A percentile compares a stretch with the other conserved stretches of the same genome.
Evolutionary conservation across 2,113 vertebrate species (phyloP).

Genomic region (Typhlomys cinereus): DNA sequence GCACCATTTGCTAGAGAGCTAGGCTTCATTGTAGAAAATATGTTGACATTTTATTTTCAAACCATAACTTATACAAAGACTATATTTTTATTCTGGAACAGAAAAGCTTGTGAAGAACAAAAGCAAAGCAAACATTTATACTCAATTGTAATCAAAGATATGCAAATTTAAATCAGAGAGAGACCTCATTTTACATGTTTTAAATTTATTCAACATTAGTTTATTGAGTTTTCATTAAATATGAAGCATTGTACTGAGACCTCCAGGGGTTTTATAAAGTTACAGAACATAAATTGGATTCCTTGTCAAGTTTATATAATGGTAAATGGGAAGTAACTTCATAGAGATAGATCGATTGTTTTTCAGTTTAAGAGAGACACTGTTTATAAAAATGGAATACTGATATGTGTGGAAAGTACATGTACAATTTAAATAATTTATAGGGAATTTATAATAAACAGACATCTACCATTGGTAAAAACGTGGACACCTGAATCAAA

Average conservation of each 20-base stretch:
- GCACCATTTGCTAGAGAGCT: too few relatives aligned
- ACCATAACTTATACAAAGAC: not conserved
- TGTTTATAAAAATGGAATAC: not conserved
- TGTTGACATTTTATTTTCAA: not conserved
- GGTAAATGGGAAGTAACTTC: not conserved
- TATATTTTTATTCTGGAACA: not conserved
- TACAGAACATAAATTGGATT: not conserved
- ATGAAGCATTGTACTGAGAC: constrained; percentile 31
- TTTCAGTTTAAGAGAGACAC: not conserved
- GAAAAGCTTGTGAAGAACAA: not conserved
- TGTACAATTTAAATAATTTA: not conserved
- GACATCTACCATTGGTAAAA: not conserved
- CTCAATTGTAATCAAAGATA: not conserved
- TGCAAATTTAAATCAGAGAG: constrained; percentile 40
- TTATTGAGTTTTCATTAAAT: constrained; percentile 41
- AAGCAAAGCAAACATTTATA: not conserved
- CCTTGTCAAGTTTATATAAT: constrained; percentile 21
- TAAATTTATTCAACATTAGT: constrained; percentile 22
- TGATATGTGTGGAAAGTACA: not conserved
- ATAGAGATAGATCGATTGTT: not conserved
- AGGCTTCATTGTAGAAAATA: not conserved
- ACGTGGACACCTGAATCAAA: not conserved
- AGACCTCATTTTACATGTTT: constrained; percentile 10
- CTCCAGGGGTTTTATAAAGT: not conserved
- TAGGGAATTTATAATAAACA: not conserved